Percentiles rank a stretch among this genome's conserved stretches.
Evolutionary conservation across 1,140 invertebrate species (phyloP).

Genomic region (Maconellicoccus hirsutus): DNA sequence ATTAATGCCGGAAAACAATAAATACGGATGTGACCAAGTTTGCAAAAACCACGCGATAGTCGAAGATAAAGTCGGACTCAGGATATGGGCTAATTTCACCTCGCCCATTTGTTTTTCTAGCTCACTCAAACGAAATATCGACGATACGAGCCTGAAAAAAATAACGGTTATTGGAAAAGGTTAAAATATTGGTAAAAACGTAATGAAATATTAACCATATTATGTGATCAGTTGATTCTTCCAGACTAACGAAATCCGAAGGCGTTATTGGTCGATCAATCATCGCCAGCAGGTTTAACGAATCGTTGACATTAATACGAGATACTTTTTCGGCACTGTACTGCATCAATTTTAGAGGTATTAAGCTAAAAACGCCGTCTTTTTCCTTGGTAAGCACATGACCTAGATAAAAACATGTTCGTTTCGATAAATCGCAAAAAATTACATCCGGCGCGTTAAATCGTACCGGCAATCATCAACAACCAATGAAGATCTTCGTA

Average conservation of each 20-base stretch:
- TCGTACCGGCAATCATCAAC: constrained; percentile 56
- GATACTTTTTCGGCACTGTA: constrained; percentile 49
- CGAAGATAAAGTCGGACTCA: constrained; percentile 70
- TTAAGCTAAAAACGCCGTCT: constrained; percentile 61
- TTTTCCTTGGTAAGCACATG: constrained; percentile 55
- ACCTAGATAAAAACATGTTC: constrained; percentile 35
- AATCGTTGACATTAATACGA: constrained; percentile 38
- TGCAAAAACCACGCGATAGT: constrained; percentile 70
- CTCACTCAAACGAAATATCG: constrained; percentile 53
- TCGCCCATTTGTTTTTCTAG: constrained; percentile 52
- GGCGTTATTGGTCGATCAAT: neutral
- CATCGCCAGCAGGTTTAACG: constrained; percentile 39
- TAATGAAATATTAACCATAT: constrained; percentile 33
- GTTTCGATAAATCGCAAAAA: no score
- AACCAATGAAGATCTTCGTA: constrained; percentile 87
- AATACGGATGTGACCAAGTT: constrained; percentile 61
- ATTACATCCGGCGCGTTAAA: no score
- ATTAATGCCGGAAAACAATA: constrained; percentile 52
- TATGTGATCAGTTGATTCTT: constrained; percentile 45
- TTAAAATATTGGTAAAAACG: neutral
- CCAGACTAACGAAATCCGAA: constrained; percentile 39
- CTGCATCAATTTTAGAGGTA: constrained; percentile 61
- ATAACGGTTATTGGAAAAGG: neutral
- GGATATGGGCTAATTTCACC: constrained; percentile 44
- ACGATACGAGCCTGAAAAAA: constrained; percentile 44